Base-by-base conservation (phyloP, 2,888 invertebrate species). In the Cheilosia vernalis region DNA sequence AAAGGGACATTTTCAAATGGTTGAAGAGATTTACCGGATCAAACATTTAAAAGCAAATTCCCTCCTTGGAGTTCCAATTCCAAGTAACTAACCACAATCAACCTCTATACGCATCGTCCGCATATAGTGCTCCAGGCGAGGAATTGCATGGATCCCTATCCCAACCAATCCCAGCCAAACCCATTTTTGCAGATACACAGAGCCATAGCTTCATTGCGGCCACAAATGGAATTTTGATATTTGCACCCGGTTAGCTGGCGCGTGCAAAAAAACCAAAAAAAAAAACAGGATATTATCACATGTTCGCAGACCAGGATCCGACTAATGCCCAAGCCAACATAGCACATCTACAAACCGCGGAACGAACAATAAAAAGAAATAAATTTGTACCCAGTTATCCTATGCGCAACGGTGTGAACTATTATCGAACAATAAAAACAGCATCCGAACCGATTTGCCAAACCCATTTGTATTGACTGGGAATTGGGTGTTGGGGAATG, bases 341-440 rank as follows among this genome's bases (percentile, higher is more conserved):
- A 78, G 27, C 72, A 58, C 5, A 49, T 27, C 64, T 56, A 80
- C 73, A 72, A 49, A 76, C 51, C 72, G 53, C 69, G 74, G 24
- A 63, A 58, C 79, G 69, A 79, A 84, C 84, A 84, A 84, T 84
- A 74, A 84, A 84, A 74, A 63, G 70, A 84, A 76, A 84, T 84
- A 84, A 79, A 84, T 84, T 76, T 84, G 84, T 84, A 70, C 53
- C 69, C 80, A 64, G 84, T 79, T 79, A 80, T 85, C 81, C 77
- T 30, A 24, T 56, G 72, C 58, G 79, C 80, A 61, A 85, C 80
- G 85, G 85, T 81, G 81, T 76, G 85, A 85, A 81, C 85, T 85
- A 85, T 85, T 81, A 85, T 85, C 85, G 81, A 77, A 81, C 81
- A 85, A 85, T 85, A 85, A 85, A 85, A 85, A 77, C 42, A 77